phyloP scores from a whole-genome alignment of 2,113 vertebrate genomes.

The Sylvicapra grimmia region DNA sequence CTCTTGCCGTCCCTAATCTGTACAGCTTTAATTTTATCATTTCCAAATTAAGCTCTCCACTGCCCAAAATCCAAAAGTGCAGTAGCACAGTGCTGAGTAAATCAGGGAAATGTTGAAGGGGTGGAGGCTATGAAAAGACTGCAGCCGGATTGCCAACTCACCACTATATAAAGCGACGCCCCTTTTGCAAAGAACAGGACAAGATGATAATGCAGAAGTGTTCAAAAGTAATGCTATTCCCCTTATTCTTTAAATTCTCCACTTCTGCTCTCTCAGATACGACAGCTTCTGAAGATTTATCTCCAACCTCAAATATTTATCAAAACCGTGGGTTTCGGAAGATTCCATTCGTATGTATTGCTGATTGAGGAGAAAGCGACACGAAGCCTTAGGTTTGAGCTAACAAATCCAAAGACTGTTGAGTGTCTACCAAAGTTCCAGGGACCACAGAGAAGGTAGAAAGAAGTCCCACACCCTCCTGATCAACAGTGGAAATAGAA shows the following conservation, averaged over 20 bases:
- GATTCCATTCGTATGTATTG: not conserved
- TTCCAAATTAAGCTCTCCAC: not conserved
- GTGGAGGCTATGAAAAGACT: not conserved
- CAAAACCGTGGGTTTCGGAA: not conserved
- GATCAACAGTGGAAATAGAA: not conserved
- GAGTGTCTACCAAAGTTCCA: not conserved
- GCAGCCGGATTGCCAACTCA: constrained; percentile 54
- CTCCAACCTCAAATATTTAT: not conserved
- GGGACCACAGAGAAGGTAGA: not conserved
- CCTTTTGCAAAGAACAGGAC: not conserved
- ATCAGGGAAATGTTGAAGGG: not conserved
- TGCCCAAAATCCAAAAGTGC: not conserved
- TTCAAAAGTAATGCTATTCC: not conserved
- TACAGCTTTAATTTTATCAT: not conserved
- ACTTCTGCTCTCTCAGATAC: not conserved
- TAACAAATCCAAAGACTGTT: not conserved
- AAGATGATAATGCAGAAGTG: not conserved
- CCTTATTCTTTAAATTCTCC: not conserved
- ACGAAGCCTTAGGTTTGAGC: not conserved
- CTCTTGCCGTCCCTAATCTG: not conserved
- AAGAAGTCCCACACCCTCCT: not conserved
- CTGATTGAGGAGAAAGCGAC: not conserved
- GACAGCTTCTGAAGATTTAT: not conserved
- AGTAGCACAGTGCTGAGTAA: not conserved
- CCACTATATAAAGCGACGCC: constrained; percentile 2